These are phyloP conservation scores for Columba livia DNA, from an alignment of 2,113 vertebrate species.

Conservation along the genomic window DNA sequence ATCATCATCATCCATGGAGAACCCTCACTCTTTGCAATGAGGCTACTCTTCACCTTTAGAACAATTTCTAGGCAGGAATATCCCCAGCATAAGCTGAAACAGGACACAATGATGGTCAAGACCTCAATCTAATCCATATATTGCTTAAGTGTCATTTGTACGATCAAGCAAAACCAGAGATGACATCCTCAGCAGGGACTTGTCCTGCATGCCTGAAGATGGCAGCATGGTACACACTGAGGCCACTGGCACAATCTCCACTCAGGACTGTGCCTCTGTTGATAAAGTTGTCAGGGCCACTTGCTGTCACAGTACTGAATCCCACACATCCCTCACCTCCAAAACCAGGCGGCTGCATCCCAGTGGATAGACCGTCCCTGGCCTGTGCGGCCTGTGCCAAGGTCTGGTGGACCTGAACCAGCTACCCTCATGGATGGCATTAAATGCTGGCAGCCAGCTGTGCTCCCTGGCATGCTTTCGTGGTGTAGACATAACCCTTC, in stretches of 20 bases:
- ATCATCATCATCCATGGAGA: not conserved
- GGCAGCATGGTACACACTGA: not conserved
- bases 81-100: not conserved
- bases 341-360: not conserved
- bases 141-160: not conserved
- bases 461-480: rapidly evolving
- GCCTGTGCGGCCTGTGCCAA: not conserved
- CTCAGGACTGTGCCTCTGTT: not conserved
- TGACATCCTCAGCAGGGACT: not conserved
- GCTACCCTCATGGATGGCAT: not conserved
- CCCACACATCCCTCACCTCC: not conserved
- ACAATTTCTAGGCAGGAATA: not conserved
- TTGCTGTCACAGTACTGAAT: not conserved
- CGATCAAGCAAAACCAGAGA: not conserved
- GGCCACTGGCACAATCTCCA: not conserved
- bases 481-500: not conserved
- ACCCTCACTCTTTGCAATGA: not conserved
- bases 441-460: not conserved
- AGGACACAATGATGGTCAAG: not conserved
- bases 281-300: not conserved
- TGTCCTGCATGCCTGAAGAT: not conserved
- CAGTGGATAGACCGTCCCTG: not conserved
- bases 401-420: not conserved
- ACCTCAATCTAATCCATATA: not conserved
- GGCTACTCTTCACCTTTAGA: not conserved